Conservation (phyloP, 2,888 invertebrate species). For the Lasioglossum villosulum region DNA sequence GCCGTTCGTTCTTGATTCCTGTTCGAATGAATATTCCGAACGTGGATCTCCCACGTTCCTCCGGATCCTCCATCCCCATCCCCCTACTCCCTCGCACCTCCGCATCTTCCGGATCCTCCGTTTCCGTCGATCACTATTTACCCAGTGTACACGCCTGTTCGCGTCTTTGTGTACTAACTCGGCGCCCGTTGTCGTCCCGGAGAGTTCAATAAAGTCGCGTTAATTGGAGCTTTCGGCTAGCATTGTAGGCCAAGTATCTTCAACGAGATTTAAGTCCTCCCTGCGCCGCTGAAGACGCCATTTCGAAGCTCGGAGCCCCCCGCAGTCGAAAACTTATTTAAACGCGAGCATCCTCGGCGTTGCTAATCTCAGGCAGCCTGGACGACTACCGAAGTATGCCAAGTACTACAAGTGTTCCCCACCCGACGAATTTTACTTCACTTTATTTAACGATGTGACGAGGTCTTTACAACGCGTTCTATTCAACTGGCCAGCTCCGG, state of each 20-base stretch:
- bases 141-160: conserved; percentile 44
- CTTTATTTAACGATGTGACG: not conserved
- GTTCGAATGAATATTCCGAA: conserved; percentile 59
- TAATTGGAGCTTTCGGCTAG: conserved; percentile 58
- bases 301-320: not conserved
- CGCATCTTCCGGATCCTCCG: not conserved
- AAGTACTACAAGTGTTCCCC: not conserved
- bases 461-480: not conserved
- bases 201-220: conserved; percentile 53
- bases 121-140: conserved; percentile 22
- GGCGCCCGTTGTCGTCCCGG: conserved; percentile 30
- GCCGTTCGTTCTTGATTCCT: conserved; percentile 45
- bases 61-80: not conserved
- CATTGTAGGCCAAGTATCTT: conserved; percentile 28
- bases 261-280: conserved; percentile 40
- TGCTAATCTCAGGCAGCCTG: not conserved
- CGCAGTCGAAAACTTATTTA: conserved; percentile 35
- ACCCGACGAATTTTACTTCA: not conserved
- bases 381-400: not conserved
- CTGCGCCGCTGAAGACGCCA: not conserved
- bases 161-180: conserved; percentile 44
- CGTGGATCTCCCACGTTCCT: conserved; percentile 19
- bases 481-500: not conserved
- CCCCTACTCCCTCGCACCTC: not conserved
- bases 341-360: conserved; percentile 3